Conservation (phyloP, 2,888 invertebrate species). For the Pilophorus perplexus region DNA sequence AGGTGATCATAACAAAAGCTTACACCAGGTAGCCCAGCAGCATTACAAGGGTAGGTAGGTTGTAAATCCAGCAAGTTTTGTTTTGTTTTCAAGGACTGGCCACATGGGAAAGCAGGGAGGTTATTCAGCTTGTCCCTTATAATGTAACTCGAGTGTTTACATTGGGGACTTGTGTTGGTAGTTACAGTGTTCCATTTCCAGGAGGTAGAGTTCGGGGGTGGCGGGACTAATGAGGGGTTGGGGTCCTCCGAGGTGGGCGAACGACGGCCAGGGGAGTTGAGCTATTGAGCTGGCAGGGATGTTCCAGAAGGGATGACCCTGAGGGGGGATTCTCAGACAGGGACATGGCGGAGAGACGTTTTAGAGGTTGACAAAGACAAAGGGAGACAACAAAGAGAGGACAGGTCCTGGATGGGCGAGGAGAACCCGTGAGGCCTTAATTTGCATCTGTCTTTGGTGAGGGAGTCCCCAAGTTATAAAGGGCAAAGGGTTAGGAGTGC, state of each 20-base stretch:
- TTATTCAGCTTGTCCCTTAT: constrained; percentile 20
- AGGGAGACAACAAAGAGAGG: constrained; percentile 15
- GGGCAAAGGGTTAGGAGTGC: constrained; percentile 11
- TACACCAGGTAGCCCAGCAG: no score
- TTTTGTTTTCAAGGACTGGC: no score
- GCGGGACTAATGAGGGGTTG: constrained; percentile 17
- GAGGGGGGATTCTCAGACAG: background rate
- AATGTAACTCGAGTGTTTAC: constrained; percentile 26
- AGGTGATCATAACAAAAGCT: no score
- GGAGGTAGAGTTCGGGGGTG: no score
- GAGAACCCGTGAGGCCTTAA: constrained; percentile 22
- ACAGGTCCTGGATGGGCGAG: background rate
- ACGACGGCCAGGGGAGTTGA: constrained; percentile 1
- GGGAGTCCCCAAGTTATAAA: constrained; percentile 20
- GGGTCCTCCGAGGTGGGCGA: background rate
- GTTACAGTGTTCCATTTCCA: background rate
- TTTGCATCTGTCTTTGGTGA: constrained; percentile 32
- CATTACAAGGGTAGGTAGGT: no score
- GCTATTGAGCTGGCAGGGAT: constrained; percentile 3
- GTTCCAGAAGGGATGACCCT: background rate
- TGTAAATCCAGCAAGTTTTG: no score
- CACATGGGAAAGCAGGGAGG: no score
- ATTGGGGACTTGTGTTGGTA: constrained; percentile 9
- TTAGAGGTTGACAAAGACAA: constrained; percentile 28
- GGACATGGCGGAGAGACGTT: constrained; percentile 18